These are phyloP conservation scores for Brachyptera putata DNA, from an alignment of 2,888 invertebrate genomes.

Conservation along the genomic window DNA sequence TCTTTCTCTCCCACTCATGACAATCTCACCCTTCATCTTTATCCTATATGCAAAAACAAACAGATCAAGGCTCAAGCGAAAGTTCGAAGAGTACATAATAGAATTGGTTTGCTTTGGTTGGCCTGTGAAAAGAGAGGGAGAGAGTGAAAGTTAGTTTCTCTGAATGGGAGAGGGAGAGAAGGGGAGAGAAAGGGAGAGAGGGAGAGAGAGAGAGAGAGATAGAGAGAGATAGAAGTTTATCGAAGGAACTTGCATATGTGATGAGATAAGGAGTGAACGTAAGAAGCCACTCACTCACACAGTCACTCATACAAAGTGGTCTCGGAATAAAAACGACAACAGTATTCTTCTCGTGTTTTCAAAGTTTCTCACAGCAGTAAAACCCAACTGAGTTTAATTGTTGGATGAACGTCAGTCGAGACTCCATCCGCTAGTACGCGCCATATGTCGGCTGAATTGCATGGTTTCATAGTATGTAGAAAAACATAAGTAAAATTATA, in stretches of 20 bases:
- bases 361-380: too few relatives aligned
- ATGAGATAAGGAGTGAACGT: not conserved
- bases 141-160: too few relatives aligned
- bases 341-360: too few relatives aligned
- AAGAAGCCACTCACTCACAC: not conserved
- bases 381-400: too few relatives aligned
- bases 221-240: not conserved
- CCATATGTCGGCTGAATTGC: too few relatives aligned
- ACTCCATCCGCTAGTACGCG: too few relatives aligned
- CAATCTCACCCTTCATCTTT: not conserved
- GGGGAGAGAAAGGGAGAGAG: slow-evolving; percentile 14
- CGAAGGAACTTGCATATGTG: not conserved
- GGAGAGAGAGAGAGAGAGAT: not conserved
- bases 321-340: too few relatives aligned
- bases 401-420: too few relatives aligned
- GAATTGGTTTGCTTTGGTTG: too few relatives aligned
- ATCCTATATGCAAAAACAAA: slow-evolving; percentile 14
- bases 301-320: slow-evolving; percentile 2
- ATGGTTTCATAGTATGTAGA: too few relatives aligned
- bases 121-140: too few relatives aligned
- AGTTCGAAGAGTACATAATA: slow-evolving; percentile 10
- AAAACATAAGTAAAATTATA: too few relatives aligned
- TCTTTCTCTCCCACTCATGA: not conserved
- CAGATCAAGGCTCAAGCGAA: slow-evolving; percentile 10
- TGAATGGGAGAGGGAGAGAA: slow-evolving; percentile 5